Base-by-base conservation (phyloP, 2,888 invertebrate species). In the Catocala fraxini region DNA sequence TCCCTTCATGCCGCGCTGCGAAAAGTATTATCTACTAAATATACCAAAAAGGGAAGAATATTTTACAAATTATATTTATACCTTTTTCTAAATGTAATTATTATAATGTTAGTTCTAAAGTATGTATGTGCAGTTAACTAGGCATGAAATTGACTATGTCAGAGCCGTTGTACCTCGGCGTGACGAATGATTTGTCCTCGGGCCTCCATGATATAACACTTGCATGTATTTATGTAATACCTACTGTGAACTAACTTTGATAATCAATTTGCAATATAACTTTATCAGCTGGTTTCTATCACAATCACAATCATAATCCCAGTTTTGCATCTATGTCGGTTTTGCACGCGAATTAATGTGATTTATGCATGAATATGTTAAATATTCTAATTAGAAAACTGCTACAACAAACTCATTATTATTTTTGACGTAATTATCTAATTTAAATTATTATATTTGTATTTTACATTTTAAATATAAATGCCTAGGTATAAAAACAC, bases 141-240 rank as follows among this genome's bases (percentile, higher is more conserved):
- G 15, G 34, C 49, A 54, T 59, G 45, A 54, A 54, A 59, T 54
- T 48, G 42, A 12, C 11, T 12, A 49, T 49, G 47, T 59, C 59
- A 53, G 42, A 13, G 59, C 25, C 15, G 34, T 48, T 13, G 41
- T 35, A 45, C 15, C 4, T 39, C 46, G 11, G 33, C 25, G 13
- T 51, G 13, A n/a, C 51, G 43, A 42, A 56, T 13, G 15, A 35
- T 57, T 51, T 12, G 7, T 57, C 45, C 45, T 35, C 11, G 15
- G 41, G 47, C 25, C 13, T 33, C 47, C n/a, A 46, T 58, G 42
- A 43, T 41, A 59, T 51, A 57, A 51, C 43, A 55, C 5, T n/a
- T 49, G 25, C 49, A 39, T 12, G 12, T 39, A 35, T 5, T 51
- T 51, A 51, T 35, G 35, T 35, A 51, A 51, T 13, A 39, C n/a